Evolutionary conservation across 2,888 invertebrate genomes (phyloP), one percentile per base, ranked within the genome.

Genomic region (Arrhopalites spinosus): DNA sequence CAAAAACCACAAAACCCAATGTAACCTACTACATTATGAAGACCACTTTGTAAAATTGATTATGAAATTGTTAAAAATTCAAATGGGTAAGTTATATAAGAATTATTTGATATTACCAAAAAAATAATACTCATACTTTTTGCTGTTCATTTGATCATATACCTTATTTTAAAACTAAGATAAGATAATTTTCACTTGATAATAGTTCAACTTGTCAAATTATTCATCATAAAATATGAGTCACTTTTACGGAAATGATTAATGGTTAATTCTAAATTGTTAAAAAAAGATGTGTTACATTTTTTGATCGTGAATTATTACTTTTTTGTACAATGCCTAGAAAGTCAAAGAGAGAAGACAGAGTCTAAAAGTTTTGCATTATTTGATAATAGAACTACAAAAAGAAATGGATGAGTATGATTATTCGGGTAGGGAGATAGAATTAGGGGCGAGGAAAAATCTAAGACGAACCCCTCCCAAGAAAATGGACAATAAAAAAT

Each of bases 401-500:
- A 3, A 36, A 36, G 36, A 36, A 7, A 36, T 36, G 36, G 11
- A 36, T 11, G 3, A 7, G 3, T 36, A 36, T 3, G 36, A 36
- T 11, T 36, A 36, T 11, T 7, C 3, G 3, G 17, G 23, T 23
- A 15, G n/a, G 3, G 3, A 8, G 20, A 59, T 27, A 29, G 29
- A 64, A 64, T 1, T 50, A 15, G 25, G 13, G 25, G 13, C 23
- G 3, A 27, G 47, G 69, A 50, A 47, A 43, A 71, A 27, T 5
- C 29, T 63, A 63, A 63, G n/a, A 63, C 25, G 72, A 72, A 72
- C 72, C 72, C 72, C 72, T 63, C 72, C 72, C 36, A 20, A 47
- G 63, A 27, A 61, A 50, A 36, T 13, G 50, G 25, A 50, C 27
- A 64, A 59, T 68, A 8, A 15, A 11, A 7, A 45, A 47, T 23